phyloP scores from a whole-genome alignment of 2,888 invertebrate species.

The Amblyteles armatorius region DNA sequence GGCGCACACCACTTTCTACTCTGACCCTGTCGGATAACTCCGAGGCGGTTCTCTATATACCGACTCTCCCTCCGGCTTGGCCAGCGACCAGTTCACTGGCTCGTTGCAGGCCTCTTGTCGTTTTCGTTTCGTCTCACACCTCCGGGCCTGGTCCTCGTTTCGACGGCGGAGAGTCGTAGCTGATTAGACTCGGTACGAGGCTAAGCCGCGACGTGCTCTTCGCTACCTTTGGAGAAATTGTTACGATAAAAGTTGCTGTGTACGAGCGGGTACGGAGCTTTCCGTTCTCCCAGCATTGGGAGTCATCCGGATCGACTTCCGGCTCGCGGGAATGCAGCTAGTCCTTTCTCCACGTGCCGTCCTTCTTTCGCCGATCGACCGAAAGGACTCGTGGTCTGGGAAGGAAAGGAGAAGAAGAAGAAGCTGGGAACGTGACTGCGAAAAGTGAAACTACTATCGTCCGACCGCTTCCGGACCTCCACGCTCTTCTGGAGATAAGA shows the following conservation, averaged over 20 bases:
- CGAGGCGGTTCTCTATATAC: slow-evolving; percentile 41
- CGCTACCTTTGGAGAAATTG: background rate
- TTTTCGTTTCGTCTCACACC: slow-evolving; percentile 80
- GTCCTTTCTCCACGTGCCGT: slow-evolving; percentile 55
- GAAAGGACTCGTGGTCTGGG: slow-evolving; percentile 3
- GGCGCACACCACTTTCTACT: slow-evolving; percentile 83
- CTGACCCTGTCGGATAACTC: slow-evolving; percentile 78
- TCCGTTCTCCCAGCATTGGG: background rate
- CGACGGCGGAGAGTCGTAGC: background rate
- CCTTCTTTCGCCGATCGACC: slow-evolving; percentile 10
- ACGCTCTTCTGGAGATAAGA: slow-evolving; percentile 15
- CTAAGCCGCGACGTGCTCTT: background rate
- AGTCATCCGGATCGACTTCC: slow-evolving; percentile 2
- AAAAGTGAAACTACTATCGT: slow-evolving; percentile 63
- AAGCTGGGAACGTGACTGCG: slow-evolving; percentile 44
- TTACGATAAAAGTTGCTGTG: background rate
- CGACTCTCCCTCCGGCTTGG: slow-evolving; percentile 70
- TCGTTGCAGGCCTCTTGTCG: slow-evolving; percentile 75
- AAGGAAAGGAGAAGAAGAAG: slow-evolving; percentile 30
- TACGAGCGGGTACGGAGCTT: background rate
- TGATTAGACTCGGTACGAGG: background rate
- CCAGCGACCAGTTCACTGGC: slow-evolving; percentile 65
- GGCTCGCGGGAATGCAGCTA: slow-evolving; percentile 15
- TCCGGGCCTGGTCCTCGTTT: slow-evolving; percentile 7
- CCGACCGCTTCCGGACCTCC: slow-evolving; percentile 32